Conservation (phyloP, 2,888 invertebrate genomes). For the Ferdinandea cuprea region DNA sequence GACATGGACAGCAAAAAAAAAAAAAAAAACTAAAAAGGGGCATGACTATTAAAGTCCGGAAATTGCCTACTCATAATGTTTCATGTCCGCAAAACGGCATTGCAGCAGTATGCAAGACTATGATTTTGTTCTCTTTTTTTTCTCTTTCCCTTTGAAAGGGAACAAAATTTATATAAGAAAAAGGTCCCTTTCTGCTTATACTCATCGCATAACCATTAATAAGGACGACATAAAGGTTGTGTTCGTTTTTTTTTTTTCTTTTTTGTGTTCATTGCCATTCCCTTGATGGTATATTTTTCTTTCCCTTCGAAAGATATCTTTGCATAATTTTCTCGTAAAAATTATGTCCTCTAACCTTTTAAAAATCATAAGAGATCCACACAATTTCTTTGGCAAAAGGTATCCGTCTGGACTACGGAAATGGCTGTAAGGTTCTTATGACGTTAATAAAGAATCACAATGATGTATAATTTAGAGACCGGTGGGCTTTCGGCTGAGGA, state of each 20-base stretch:
- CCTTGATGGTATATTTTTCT: slow-evolving; percentile 2
- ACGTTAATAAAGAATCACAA: slow-evolving; percentile 56
- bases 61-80: slow-evolving; percentile 70
- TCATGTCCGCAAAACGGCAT: slow-evolving; percentile 42
- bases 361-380: slow-evolving; percentile 40
- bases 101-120: neutral
- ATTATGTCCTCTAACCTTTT: slow-evolving; percentile 54
- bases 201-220: slow-evolving; percentile 68
- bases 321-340: slow-evolving; percentile 63
- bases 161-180: no score
- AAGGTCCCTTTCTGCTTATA: slow-evolving; percentile 33
- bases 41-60: slow-evolving; percentile 48
- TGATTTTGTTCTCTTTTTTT: neutral
- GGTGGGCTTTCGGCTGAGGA: slow-evolving; percentile 41
- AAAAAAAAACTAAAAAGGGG: slow-evolving; percentile 21
- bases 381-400: slow-evolving; percentile 9
- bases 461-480: slow-evolving; percentile 64
- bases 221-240: slow-evolving; percentile 50
- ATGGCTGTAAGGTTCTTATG: slow-evolving; percentile 31
- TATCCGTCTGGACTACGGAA: slow-evolving; percentile 23
- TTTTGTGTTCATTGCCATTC: neutral
- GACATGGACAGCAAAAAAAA: slow-evolving; percentile 21
- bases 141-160: neutral
- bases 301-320: slow-evolving; percentile 15
- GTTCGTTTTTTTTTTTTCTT: neutral